Conservation (phyloP, 2,797 vertebrate genomes). For the Enteromius treurensis region DNA sequence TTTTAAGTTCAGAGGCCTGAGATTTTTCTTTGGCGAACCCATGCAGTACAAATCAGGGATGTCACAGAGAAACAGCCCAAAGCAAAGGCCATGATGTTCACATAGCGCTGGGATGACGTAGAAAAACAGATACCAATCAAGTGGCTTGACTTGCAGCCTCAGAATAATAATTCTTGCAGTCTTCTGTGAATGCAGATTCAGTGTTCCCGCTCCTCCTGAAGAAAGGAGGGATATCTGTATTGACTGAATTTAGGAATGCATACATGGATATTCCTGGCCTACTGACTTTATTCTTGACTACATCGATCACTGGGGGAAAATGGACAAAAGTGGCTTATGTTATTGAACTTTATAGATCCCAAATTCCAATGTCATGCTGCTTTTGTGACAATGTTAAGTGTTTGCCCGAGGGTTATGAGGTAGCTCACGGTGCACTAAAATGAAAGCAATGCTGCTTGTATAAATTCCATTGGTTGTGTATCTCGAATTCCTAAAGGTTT, state of each 20-base stretch:
- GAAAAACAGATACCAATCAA: slow-evolving; percentile 40
- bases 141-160: slow-evolving; percentile 5
- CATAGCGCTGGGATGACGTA: slow-evolving; percentile 50
- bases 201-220: slow-evolving; percentile 50
- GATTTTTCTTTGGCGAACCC: slow-evolving; percentile 70
- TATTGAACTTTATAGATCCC: slow-evolving; percentile 40
- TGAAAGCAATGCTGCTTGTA: slow-evolving; percentile 38
- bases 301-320: slow-evolving; percentile 53
- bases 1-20: slow-evolving; percentile 72
- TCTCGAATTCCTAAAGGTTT: slow-evolving; percentile 33
- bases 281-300: slow-evolving; percentile 58
- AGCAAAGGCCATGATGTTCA: slow-evolving; percentile 63
- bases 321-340: slow-evolving; percentile 13
- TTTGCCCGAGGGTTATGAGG: slow-evolving; percentile 5
- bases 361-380: slow-evolving; percentile 38
- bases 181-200: slow-evolving; percentile 49
- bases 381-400: slow-evolving; percentile 24
- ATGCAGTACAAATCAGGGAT: slow-evolving; percentile 64
- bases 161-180: slow-evolving; percentile 51
- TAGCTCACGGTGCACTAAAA: not conserved
- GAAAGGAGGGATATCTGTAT: slow-evolving; percentile 65
- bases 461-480: slow-evolving; percentile 7
- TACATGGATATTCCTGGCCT: slow-evolving; percentile 59
- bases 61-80: slow-evolving; percentile 63
- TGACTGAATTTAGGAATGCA: slow-evolving; percentile 65